Evolutionary conservation across 2,797 vertebrate species (phyloP), one percentile per base, ranked within the genome.

Genomic region (Orientallactaga sibirica): DNA sequence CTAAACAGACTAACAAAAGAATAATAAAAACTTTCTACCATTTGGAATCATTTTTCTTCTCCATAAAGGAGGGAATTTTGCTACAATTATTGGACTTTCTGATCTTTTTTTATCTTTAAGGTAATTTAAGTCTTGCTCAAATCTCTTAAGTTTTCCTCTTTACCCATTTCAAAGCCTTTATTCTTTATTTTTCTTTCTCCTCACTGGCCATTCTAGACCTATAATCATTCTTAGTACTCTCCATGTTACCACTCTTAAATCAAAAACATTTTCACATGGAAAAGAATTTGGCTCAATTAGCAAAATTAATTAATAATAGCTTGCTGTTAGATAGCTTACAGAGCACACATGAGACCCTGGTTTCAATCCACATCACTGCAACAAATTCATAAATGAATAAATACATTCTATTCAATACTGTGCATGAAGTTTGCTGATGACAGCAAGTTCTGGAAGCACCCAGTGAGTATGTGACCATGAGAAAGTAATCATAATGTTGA

Each of bases 31-130:
- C 27, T 92, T 73, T 52, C 22, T 41, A 22, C 10, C 76, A 77
- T 29, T 90, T 82, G 14, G 55, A 58, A 16, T 16, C 16, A 87
- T 58, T 81, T 15, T 20, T 88, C 64, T 67, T 25, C 71, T 90
- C 68, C 76, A 37, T 29, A 77, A 91, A 88, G 55, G n/a, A 93
- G 58, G 1, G 55, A 19, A 78, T 93, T 94, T 94, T 68, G 93
- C 52, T 86, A 90, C 25, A 86, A 22, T 76, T 73, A 70, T 43
- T 22, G 61, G 77, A n/a, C 62, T 80, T 88, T 68, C 33, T 84
- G 24, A 64, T 10, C 90, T 92, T n/a, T 77, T n/a, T 77, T 94
- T 43, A 91, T 24, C 27, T 18, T 91, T 68, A 86, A 91, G 92
- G 67, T 90, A 33, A 2, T 52, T 76, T 24, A 77, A 87, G 33